Evolutionary conservation across 2,888 invertebrate species (phyloP).

Genomic region (Leptinotarsa juncta): DNA sequence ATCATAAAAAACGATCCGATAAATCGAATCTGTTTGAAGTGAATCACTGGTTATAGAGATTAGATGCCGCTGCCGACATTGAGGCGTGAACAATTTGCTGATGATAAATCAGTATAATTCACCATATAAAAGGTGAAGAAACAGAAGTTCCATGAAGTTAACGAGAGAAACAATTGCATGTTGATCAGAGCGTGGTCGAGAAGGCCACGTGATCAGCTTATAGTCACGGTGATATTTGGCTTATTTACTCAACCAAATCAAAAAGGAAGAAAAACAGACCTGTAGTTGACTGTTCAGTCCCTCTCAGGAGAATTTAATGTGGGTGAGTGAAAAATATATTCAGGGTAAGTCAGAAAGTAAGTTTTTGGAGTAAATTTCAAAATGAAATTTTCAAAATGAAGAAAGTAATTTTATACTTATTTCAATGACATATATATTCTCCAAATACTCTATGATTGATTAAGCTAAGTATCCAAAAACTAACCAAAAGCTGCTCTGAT

Average conservation of each 20-base stretch:
- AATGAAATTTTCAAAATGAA: too few relatives aligned
- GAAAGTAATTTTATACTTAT: too few relatives aligned
- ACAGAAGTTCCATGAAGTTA: constrained; percentile 3
- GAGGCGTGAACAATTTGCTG: constrained; percentile 39
- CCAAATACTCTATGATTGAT: too few relatives aligned
- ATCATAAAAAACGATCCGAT: constrained; percentile 23
- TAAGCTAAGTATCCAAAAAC: too few relatives aligned
- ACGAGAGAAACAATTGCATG: constrained; percentile 16
- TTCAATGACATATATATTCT: too few relatives aligned
- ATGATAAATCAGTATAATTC: constrained; percentile 43
- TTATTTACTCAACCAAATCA: not conserved
- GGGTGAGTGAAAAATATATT: too few relatives aligned
- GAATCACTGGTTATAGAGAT: constrained; percentile 42
- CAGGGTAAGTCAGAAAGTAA: too few relatives aligned
- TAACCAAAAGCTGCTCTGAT: too few relatives aligned
- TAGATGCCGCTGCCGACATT: constrained; percentile 40
- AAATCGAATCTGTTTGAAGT: constrained; percentile 45
- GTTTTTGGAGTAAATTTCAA: too few relatives aligned
- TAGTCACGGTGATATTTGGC: not conserved
- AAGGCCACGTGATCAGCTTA: constrained; percentile 28
- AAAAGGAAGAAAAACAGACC: not conserved
- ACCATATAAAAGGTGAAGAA: constrained; percentile 9
- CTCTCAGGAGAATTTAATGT: too few relatives aligned
- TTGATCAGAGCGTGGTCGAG: constrained; percentile 30
- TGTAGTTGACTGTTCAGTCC: too few relatives aligned